These are phyloP conservation scores for Allygus modestus DNA, from an alignment of 2,888 invertebrate species.

Conservation along the genomic window DNA sequence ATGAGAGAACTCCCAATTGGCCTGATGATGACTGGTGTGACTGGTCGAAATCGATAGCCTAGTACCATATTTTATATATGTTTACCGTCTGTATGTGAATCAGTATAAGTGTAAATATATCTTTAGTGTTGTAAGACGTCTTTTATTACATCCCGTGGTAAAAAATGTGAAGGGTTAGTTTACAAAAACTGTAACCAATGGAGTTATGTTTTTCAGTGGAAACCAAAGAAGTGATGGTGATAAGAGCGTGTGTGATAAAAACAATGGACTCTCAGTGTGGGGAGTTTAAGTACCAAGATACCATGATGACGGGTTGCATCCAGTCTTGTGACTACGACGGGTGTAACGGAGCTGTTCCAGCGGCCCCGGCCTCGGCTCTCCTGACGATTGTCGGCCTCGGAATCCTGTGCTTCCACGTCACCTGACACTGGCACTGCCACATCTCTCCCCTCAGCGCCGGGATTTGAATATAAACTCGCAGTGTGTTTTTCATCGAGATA, in stretches of 20 bases:
- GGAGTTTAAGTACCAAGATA: conserved; percentile 75
- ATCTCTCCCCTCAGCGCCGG: background rate
- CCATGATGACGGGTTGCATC: conserved; percentile 76
- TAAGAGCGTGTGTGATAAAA: conserved; percentile 76
- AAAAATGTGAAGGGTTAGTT: background rate
- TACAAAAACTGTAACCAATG: too few species aligned
- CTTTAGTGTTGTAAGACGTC: too few species aligned
- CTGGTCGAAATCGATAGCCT: too few species aligned
- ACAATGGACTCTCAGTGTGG: conserved; percentile 78
- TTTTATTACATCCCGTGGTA: too few species aligned
- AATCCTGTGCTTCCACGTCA: background rate
- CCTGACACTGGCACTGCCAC: conserved; percentile 14
- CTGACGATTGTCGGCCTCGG: background rate
- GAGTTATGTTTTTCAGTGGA: conserved; percentile 65
- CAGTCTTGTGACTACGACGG: conserved; percentile 76
- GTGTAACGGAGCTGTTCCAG: conserved; percentile 73
- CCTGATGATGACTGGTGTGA: too few species aligned
- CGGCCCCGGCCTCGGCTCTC: background rate
- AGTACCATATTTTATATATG: too few species aligned
- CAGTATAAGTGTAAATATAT: too few species aligned
- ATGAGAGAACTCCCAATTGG: too few species aligned
- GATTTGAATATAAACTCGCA: conserved; percentile 1
- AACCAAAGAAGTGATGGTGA: conserved; percentile 72
- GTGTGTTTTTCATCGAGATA: conserved; percentile 17
- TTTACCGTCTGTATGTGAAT: too few species aligned